phyloP scores from a whole-genome alignment of 2,797 vertebrate species.

The Anguilla marmorata region DNA sequence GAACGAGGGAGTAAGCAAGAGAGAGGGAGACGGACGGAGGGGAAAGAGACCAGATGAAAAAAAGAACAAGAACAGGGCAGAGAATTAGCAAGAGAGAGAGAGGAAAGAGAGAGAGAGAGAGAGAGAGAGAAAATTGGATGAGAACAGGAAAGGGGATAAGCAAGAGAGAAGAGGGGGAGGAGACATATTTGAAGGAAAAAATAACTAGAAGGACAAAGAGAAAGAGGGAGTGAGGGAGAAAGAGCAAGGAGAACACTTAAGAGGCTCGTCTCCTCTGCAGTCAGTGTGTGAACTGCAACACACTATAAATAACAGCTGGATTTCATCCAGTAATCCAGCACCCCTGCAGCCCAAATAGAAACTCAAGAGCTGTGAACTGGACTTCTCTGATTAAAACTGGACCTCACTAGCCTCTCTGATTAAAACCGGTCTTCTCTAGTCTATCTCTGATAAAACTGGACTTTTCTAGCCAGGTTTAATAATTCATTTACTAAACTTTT shows the following conservation, averaged over 20 bases:
- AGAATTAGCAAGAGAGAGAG: background rate
- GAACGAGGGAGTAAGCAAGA: background rate
- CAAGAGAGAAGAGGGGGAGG: background rate
- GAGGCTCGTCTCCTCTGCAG: slow-evolving; percentile 16
- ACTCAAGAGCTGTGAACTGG: background rate
- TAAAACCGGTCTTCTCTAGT: too few relatives aligned
- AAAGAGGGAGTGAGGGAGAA: slow-evolving; percentile 27
- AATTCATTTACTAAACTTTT: background rate
- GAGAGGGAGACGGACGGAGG: background rate
- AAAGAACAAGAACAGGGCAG: background rate
- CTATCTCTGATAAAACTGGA: too few relatives aligned
- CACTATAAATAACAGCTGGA: slow-evolving; percentile 44
- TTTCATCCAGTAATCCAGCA: slow-evolving; percentile 37
- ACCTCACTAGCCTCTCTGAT: background rate
- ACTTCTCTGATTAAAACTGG: background rate
- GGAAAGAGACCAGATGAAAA: slow-evolving; percentile 13
- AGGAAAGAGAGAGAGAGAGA: slow-evolving; percentile 13
- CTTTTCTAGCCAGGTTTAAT: background rate
- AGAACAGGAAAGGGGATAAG: too few relatives aligned
- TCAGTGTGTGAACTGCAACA: background rate
- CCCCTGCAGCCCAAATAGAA: background rate
- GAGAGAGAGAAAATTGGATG: background rate
- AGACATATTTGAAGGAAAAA: background rate
- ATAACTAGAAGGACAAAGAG: too few relatives aligned
- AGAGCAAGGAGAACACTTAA: slow-evolving; percentile 9